Evolutionary conservation across 2,888 invertebrate genomes (phyloP), one percentile per base, ranked within the genome.

Genomic region (Parnassius smintheus): DNA sequence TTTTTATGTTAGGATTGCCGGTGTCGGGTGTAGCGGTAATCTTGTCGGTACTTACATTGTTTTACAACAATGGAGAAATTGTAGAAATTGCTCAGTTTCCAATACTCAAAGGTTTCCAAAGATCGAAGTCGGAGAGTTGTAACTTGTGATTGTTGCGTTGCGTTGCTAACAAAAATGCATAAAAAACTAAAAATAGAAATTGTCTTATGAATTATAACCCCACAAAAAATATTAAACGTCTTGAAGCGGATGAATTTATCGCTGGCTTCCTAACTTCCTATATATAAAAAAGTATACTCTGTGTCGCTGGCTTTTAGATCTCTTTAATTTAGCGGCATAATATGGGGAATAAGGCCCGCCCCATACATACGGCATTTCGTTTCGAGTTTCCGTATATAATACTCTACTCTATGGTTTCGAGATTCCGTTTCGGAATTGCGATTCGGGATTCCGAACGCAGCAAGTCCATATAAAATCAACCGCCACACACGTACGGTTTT

Each of bases 301-400:
- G n/a, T 11, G 7, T 9, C 11, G 18, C 18, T 18, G 18, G 18
- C 18, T 18, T 13, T 18, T 11, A 3, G 2, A 9, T 44, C 22
- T 55, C 18, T 13, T 67, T 7, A 68, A 75, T 66, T 74, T 68
- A 11, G 72, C 66, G 64, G 75, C 53, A 12, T 77, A 70, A 70
- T 65, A 70, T 12, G 59, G 49, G 18, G 18, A 18, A 18, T 18
- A 18, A 18, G 18, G 18, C 18, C 18, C 18, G 18, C 18, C 18
- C 18, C 18, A 18, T 18, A 18, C 18, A 18, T 74, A 75, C 71
- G 67, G 81, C 80, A 78, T 69, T 71, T 41, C 42, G 55, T 25
- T 65, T 66, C 68, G 78, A 44, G 68, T 75, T 12, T 41, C 73
- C 64, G 72, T 65, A 45, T 18, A 10, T 58, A 42, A 45, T 10